These are phyloP conservation scores for Pogonocichla stellata DNA, from an alignment of 2,113 vertebrate genomes.

Conservation along the genomic window DNA sequence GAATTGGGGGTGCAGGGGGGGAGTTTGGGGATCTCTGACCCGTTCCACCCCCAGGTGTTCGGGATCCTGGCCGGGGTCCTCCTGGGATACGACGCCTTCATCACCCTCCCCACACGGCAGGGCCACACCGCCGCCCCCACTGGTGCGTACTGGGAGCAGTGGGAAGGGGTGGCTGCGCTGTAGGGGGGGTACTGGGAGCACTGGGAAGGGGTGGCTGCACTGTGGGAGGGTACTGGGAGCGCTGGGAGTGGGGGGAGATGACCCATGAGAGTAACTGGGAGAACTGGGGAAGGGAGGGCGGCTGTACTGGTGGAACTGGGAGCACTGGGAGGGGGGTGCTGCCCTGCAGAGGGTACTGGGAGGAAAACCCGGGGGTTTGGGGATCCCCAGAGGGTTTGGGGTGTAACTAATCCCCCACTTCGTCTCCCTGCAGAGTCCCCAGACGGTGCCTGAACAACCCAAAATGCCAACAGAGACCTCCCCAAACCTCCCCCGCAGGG, in stretches of 20 bases:
- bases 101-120: too few relatives aligned
- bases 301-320: background rate
- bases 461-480: background rate
- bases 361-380: too few relatives aligned
- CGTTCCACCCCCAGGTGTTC: too few relatives aligned
- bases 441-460: background rate
- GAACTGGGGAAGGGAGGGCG: too few relatives aligned
- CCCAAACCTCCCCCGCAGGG: background rate
- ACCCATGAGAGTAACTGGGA: background rate
- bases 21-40: too few relatives aligned
- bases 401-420: background rate
- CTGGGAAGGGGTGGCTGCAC: too few relatives aligned
- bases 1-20: too few relatives aligned
- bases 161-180: too few relatives aligned
- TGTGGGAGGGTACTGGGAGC: background rate
- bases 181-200: background rate
- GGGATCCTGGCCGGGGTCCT: too few relatives aligned
- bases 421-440: background rate
- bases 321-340: background rate
- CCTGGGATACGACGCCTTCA: too few relatives aligned
- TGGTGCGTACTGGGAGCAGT: background rate
- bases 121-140: too few relatives aligned
- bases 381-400: too few relatives aligned
- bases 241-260: background rate
- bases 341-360: background rate